Evolutionary conservation across 2,888 invertebrate genomes (phyloP).

Genomic region (Pachymerium ferrugineum): DNA sequence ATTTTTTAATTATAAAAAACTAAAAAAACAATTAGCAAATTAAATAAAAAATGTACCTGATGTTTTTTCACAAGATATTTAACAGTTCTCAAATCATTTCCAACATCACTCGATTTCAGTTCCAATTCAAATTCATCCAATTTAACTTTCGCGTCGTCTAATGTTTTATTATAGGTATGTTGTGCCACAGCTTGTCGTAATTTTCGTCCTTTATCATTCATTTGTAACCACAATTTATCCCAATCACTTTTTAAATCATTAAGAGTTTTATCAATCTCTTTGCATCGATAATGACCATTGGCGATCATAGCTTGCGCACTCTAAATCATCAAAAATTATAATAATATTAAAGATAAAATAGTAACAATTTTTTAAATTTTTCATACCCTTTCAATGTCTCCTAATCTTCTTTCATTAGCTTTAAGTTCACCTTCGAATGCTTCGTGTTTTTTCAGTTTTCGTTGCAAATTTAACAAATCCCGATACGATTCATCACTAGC

Average conservation of each 20-base stretch:
- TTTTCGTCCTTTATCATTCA: constrained; percentile 63
- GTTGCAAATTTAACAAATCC: constrained; percentile 79
- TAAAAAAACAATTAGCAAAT: constrained; percentile 8
- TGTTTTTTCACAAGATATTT: constrained; percentile 85
- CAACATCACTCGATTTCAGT: constrained; percentile 70
- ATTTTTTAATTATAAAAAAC: constrained; percentile 25
- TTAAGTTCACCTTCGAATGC: constrained; percentile 92
- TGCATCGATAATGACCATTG: constrained; percentile 61
- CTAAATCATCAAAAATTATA: constrained; percentile 40
- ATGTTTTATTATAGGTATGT: constrained; percentile 61
- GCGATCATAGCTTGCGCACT: constrained; percentile 66
- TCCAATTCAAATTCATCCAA: constrained; percentile 76
- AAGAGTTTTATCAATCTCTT: constrained; percentile 62
- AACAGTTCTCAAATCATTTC: constrained; percentile 83
- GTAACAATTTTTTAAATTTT: constrained; percentile 36
- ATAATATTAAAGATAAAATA: not conserved
- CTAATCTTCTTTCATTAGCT: constrained; percentile 86
- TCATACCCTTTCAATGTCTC: constrained; percentile 70
- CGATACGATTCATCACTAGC: constrained; percentile 89
- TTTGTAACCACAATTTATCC: constrained; percentile 65
- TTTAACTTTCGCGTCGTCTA: constrained; percentile 83
- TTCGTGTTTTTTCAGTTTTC: constrained; percentile 92
- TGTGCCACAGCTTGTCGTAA: constrained; percentile 84
- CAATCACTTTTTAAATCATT: constrained; percentile 69
- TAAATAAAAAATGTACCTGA: constrained; percentile 52